These are phyloP conservation scores for Pandion haliaetus DNA, from an alignment of 2,113 vertebrate genomes.

Conservation along the genomic window DNA sequence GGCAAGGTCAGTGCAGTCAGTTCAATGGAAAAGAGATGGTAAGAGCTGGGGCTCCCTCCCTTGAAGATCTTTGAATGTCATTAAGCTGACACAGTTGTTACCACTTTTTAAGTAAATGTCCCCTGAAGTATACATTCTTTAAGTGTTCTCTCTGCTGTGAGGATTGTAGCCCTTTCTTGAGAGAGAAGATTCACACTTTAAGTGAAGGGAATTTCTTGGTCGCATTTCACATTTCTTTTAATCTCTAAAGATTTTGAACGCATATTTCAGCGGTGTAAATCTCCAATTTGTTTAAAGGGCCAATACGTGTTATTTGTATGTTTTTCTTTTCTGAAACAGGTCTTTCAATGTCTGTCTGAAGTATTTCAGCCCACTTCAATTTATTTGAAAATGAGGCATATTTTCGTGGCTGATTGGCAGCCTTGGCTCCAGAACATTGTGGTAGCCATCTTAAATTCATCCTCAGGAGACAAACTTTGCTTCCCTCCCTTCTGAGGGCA, in stretches of 20 bases:
- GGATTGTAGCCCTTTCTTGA: background rate
- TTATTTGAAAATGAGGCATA: background rate
- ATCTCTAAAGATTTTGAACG: background rate
- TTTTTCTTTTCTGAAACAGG: background rate
- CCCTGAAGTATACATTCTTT: background rate
- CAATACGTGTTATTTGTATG: background rate
- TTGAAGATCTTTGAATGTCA: background rate
- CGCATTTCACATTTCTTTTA: background rate
- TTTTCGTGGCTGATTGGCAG: background rate
- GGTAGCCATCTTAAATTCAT: background rate
- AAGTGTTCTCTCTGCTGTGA: background rate
- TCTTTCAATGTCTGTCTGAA: background rate
- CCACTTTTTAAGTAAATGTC: background rate
- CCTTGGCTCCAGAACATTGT: background rate
- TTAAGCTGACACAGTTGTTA: background rate
- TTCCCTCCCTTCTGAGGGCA: background rate
- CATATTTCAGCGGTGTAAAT: background rate
- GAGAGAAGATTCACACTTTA: background rate
- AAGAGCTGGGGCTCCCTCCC: background rate
- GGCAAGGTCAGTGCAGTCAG: constrained; percentile 13
- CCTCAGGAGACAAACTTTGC: background rate
- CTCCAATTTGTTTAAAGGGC: background rate
- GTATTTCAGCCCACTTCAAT: background rate
- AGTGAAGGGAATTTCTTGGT: background rate
- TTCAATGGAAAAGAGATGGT: background rate